Percentiles rank a stretch among this genome's conserved stretches.
phyloP scores from a whole-genome alignment of 2,888 invertebrate genomes.

The Choreutis nemorana region DNA sequence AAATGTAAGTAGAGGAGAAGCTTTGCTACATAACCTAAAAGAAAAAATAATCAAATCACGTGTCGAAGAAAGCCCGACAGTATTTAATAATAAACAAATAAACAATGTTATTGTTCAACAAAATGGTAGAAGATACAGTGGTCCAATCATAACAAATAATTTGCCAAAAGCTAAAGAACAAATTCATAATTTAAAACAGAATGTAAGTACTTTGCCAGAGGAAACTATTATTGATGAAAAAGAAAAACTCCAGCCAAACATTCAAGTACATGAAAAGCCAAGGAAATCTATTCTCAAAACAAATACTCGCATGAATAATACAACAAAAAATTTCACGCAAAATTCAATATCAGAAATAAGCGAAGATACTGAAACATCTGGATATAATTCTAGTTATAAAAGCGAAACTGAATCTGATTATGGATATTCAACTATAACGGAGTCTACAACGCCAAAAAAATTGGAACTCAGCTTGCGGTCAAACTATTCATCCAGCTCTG shows the following conservation, averaged over 20 bases:
- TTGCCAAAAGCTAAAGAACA: too few species aligned
- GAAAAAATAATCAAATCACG: slow-evolving; percentile 19
- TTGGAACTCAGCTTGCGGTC: slow-evolving; percentile 47
- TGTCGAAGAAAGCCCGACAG: slow-evolving; percentile 12
- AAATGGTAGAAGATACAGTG: slow-evolving; percentile 27
- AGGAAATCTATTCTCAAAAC: slow-evolving; percentile 50
- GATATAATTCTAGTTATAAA: slow-evolving; percentile 56
- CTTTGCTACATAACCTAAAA: slow-evolving; percentile 29
- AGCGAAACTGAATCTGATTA: slow-evolving; percentile 69
- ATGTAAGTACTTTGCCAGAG: too few species aligned
- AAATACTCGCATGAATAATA: slow-evolving; percentile 26
- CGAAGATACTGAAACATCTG: slow-evolving; percentile 61
- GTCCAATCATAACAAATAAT: slow-evolving; percentile 16
- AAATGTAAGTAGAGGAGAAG: slow-evolving; percentile 27
- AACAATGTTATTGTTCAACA: slow-evolving; percentile 16
- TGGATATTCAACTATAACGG: slow-evolving; percentile 69
- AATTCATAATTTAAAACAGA: too few species aligned
- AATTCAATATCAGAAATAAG: slow-evolving; percentile 22
- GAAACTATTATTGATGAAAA: slow-evolving; percentile 15
- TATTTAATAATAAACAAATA: slow-evolving; percentile 26
- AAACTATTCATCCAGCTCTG: slow-evolving; percentile 40
- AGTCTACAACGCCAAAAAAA: slow-evolving; percentile 66
- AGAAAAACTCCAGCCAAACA: slow-evolving; percentile 14
- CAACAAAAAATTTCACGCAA: slow-evolving; percentile 20
- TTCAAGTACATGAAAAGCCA: slow-evolving; percentile 23